Base-by-base conservation (phyloP, 1,140 invertebrate species). In the Dermatophagoides farinae region DNA sequence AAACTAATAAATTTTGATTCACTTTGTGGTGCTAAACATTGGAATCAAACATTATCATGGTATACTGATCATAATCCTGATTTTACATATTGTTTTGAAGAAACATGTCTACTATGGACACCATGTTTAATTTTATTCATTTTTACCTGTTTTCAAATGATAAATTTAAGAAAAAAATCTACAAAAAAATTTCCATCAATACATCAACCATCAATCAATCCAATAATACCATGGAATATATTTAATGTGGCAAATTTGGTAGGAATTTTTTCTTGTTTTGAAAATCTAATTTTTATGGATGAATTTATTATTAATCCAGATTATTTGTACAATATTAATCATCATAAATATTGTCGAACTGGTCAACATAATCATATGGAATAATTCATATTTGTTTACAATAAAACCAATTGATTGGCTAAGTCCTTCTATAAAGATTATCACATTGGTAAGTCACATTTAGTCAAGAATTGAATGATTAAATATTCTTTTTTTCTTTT, bases 91-190 rank as follows among this genome's bases (percentile, higher is more conserved):
- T 93, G 88, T 72, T 89, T 92, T 73, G 82, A 92, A 70, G 82
- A 84, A 71, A 91, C 88, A 6, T 80, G 85, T 0, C 70, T 96
- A 40, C 74, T 88, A 50, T 92, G 88, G 87, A 71, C 79, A 40
- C 89, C 91, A 10, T 91, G 86, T 72, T 68, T 77, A n/a, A 89
- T 88, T 71, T 72, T 93, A 4, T 90, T 85, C 84, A 53, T 81
- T 0, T 82, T 63, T 1, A 55, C 38, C n/a, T 12, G 12, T 39
- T 23, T 23, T 12, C 53, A 55, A n/a, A 31, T 38, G n/a, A 38
- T 55, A 52, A 52, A 52, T 52, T 20, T 14, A 14, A 5, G 11
- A 12, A 39, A 52, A 22, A 22, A 52, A 52, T 52, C 16, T 12
- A 52, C 16, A 22, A 52, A 52, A 52, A 52, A 22, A 14, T 14